These are phyloP conservation scores for Aquatica leii DNA, from an alignment of 2,888 invertebrate species.

Conservation along the genomic window DNA sequence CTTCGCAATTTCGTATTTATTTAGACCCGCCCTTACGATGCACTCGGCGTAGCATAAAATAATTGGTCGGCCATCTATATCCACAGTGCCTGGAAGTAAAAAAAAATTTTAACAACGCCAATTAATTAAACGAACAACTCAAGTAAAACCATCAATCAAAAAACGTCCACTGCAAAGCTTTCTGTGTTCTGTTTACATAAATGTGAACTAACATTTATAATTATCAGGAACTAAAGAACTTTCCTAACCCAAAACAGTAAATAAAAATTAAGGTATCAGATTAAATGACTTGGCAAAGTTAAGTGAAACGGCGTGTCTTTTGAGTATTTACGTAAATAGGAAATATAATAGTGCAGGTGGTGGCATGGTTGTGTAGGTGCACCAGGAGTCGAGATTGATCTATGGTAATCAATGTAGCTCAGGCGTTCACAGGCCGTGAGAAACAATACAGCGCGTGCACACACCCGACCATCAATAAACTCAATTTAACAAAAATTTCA, in stretches of 20 bases:
- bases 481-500: slow-evolving; percentile 14
- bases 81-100: slow-evolving; percentile 71
- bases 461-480: slow-evolving; percentile 18
- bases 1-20: slow-evolving; percentile 74
- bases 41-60: slow-evolving; percentile 72
- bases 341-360: slow-evolving; percentile 19
- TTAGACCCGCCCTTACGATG: slow-evolving; percentile 66
- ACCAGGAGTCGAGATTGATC: slow-evolving; percentile 45
- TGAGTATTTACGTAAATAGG: slow-evolving; percentile 16
- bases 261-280: slow-evolving; percentile 30
- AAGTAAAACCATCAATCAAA: too few relatives aligned
- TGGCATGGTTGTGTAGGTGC: slow-evolving; percentile 40
- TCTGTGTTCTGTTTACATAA: too few relatives aligned
- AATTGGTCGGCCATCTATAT: slow-evolving; percentile 71
- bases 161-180: too few relatives aligned
- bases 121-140: too few relatives aligned
- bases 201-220: neutral
- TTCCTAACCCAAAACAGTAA: slow-evolving; percentile 3
- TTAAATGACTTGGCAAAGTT: slow-evolving; percentile 24
- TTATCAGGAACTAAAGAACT: neutral
- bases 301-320: slow-evolving; percentile 26
- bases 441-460: slow-evolving; percentile 41
- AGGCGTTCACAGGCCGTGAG: slow-evolving; percentile 48
- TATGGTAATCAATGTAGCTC: slow-evolving; percentile 49
- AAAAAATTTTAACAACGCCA: too few relatives aligned